Evolutionary conservation across 2,113 vertebrate genomes (phyloP).

Genomic region (Mesembrinibis cayennensis): DNA sequence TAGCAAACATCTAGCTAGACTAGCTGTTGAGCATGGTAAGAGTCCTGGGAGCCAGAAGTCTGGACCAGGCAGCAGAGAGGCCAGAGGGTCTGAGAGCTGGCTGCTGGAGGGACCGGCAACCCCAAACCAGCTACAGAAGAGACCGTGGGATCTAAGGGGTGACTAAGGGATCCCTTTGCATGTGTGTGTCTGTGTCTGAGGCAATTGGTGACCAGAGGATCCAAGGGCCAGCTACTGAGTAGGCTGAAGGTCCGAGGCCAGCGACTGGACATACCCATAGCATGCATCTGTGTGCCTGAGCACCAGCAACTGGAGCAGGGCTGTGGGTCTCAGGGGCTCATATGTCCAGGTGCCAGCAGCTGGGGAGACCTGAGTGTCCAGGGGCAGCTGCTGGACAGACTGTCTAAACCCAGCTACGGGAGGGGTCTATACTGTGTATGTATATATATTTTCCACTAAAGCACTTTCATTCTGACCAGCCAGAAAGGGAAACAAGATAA

Average conservation of each 20-base stretch:
- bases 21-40: not conserved
- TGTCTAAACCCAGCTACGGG: not conserved
- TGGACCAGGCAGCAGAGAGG: not conserved
- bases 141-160: rapidly evolving
- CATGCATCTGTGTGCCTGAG: not conserved
- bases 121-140: not conserved
- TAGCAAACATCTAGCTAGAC: not conserved
- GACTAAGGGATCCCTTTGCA: not conserved
- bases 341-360: not conserved
- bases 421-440: no score
- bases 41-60: not conserved
- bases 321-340: not conserved
- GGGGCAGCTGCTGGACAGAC: not conserved
- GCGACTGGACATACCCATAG: not conserved
- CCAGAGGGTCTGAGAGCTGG: not conserved
- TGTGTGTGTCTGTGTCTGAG: not conserved
- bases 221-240: not conserved
- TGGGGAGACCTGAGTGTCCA: not conserved
- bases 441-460: not conserved
- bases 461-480: not conserved
- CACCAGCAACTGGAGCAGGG: not conserved
- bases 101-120: not conserved
- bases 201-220: not conserved
- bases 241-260: not conserved
- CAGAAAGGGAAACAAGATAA: not conserved